Conservation (phyloP, 2,797 vertebrate species). For the Gadopsis bispinosus region DNA sequence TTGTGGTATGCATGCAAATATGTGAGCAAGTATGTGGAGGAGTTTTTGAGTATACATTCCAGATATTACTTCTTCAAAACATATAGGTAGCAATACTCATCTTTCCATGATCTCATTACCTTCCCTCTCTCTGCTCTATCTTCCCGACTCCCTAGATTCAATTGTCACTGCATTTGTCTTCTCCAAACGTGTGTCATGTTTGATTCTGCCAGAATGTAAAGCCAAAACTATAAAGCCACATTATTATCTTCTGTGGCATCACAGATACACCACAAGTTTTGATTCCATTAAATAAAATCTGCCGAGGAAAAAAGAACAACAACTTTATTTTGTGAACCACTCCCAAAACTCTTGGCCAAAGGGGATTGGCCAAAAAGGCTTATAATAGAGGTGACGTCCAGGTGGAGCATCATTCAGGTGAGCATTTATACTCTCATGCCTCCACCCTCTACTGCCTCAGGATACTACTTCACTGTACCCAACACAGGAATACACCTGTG, state of each 20-base stretch:
- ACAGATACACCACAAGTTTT: constrained; percentile 26
- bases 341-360: constrained; percentile 33
- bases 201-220: not conserved
- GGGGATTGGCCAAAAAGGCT: constrained; percentile 50
- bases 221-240: constrained; percentile 2
- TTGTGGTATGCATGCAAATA: not conserved
- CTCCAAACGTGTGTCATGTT: constrained; percentile 5
- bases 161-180: not conserved
- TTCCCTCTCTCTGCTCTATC: not conserved
- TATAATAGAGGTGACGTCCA: constrained; percentile 60
- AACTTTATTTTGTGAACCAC: constrained; percentile 36
- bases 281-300: constrained; percentile 24
- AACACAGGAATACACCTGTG: constrained; percentile 37
- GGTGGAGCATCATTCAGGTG: constrained; percentile 72
- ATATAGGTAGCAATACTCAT: not conserved
- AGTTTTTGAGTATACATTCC: not conserved
- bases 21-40: not conserved
- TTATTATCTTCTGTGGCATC: not conserved
- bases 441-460: constrained; percentile 43
- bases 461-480: constrained; percentile 38
- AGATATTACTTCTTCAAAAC: constrained; percentile 1
- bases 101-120: not conserved
- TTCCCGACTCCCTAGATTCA: not conserved
- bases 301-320: not conserved
- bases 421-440: constrained; percentile 33